Evolutionary conservation across 2,113 vertebrate species (phyloP), one percentile per base, ranked within the genome.

Genomic region (Myxocyprinus asiaticus): DNA sequence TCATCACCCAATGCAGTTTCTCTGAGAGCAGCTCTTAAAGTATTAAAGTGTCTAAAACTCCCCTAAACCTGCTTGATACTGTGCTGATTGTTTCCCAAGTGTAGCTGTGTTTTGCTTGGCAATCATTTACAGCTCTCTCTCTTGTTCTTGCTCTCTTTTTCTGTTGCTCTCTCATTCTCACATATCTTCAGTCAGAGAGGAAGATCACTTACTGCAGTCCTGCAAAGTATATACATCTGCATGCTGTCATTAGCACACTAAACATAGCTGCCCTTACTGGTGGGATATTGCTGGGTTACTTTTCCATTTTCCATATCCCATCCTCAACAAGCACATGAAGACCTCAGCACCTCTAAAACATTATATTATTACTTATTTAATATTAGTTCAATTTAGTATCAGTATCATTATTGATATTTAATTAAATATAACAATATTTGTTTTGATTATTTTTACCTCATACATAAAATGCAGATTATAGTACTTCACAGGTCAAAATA

Each of bases 51-150:
- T 67, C 55, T 58, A 10, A 67, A 58, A 11, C 75, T 58, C 9
- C 75, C 1, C 42, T 77, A 77, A 77, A 70, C 9, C 75, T 67
- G 51, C 14, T 42, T 70, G 7, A 70, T 70, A 43, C 12, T 43
- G 51, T 3, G 14, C 63, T 77, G 64, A 45, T 67, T 47, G 42
- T 42, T 53, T 47, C 42, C 42, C 15, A 45, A 67, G 63, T 77
- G 62, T 9, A 66, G 61, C 6, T 6, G 22, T 79, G 67, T 79
- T 79, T 53, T 53, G 4, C 7, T 71, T 79, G 67, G 77, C 77
- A 4, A 4, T 12, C 14, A 42, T 22, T 10, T 53, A 45, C 8
- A 15, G 7, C 33, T 43, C 10, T 3, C 17, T 56, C 22, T 78
- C 17, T 43, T 62, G 48, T 69, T 66, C 69, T 33, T 1, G 22